Evolutionary conservation across 2,888 invertebrate species (phyloP), one percentile per base, ranked within the genome.

Genomic region (Drosophila prolongata): DNA sequence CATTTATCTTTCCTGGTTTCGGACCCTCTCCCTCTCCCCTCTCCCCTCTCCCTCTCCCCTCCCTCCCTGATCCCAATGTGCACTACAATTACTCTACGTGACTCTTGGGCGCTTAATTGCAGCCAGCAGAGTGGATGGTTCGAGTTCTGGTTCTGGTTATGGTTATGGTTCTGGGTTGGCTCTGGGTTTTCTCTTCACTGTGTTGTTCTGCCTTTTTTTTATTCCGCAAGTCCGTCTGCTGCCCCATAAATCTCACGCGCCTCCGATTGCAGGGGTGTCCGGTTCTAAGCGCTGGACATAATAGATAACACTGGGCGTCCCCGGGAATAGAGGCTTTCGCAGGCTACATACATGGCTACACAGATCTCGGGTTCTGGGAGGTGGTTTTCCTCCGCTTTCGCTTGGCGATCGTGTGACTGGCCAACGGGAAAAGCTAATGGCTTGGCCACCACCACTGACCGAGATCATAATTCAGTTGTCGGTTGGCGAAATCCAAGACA

Each of bases 201-300:
- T 35, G 6, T 9, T n/a, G 37, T 11, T 11, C 1, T 14, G 11
- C 6, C 16, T 16, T 16, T 47, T 34, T 34, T 16, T 14, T 11
- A 40, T 52, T 50, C 64, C n/a, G 61, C 47, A 52, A 42, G 76
- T 62, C 76, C 38, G 47, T 30, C 38, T 8, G 40, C 62, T 64
- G 66, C 62, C 76, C 55, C 77, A 80, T 85, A 81, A 87, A 87
- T 85, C 85, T 85, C 87, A 80, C 84, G 81, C 57, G 78, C 84
- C 79, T 87, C 87, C 71, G 70, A 77, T 84, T 76, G 76, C 81
- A 19, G 59, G 64, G 68, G 81, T 81, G 75, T 79, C 76, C 78
- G 72, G 80, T 79, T 78, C 66, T 64, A 72, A 76, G 79, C 77
- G 78, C 75, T 60, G 42, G 40, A 35, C 52, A 55, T 27, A 54